These are phyloP conservation scores for Marronus borbonicus DNA, from an alignment of 2,888 invertebrate species.

Conservation along the genomic window DNA sequence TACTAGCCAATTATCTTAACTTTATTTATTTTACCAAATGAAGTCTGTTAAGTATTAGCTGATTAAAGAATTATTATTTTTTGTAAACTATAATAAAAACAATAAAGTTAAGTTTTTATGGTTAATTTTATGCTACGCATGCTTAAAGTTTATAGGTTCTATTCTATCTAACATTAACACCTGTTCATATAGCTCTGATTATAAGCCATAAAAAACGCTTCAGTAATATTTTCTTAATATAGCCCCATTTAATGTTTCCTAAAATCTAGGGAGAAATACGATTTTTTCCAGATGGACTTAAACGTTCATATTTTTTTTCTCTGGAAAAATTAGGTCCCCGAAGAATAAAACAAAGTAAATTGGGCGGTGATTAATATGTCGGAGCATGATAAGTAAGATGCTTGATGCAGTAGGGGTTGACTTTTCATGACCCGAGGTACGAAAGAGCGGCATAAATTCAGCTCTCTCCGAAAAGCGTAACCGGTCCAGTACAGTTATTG, in stretches of 20 bases:
- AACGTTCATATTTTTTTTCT: neutral
- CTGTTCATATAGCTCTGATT: too few species aligned
- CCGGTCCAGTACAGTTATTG: constrained; percentile 62
- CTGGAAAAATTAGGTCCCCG: constrained; percentile 3
- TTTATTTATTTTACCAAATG: too few species aligned
- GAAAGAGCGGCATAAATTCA: constrained; percentile 34
- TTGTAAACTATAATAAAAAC: too few species aligned
- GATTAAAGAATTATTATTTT: too few species aligned
- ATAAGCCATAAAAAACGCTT: neutral
- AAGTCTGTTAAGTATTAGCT: too few species aligned
- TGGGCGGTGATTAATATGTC: constrained; percentile 40
- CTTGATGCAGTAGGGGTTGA: constrained; percentile 20
- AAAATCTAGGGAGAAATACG: constrained; percentile 1
- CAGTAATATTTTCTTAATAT: neutral
- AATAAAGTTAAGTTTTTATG: too few species aligned
- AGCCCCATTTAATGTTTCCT: constrained; percentile 1
- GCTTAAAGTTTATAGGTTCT: neutral
- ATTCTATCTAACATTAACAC: neutral
- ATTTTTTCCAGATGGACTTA: constrained; percentile 13
- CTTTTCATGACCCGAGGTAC: neutral
- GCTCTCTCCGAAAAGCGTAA: constrained; percentile 17
- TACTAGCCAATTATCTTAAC: too few species aligned
- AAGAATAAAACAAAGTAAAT: constrained; percentile 33
- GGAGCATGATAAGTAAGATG: constrained; percentile 42
- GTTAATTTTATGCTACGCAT: neutral